Conservation (phyloP, 2,113 vertebrate species). For the Phrynocephalus versicolor region DNA sequence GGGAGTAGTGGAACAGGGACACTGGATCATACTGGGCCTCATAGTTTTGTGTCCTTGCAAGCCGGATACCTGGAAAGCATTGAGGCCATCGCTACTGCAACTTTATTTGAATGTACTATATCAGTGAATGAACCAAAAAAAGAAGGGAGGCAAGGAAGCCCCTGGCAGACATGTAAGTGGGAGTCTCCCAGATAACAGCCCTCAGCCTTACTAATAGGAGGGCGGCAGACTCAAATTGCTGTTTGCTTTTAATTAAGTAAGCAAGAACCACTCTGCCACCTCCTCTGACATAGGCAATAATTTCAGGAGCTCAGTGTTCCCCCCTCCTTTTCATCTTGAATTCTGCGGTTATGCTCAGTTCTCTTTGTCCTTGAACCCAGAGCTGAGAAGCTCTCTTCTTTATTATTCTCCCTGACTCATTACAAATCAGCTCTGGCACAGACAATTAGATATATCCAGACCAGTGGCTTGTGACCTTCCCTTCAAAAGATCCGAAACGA, state of each 20-base stretch:
- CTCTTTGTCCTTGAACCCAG: neutral
- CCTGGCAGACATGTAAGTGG: constrained; percentile 28
- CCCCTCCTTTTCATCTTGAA: constrained; percentile 61
- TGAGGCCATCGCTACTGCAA: neutral
- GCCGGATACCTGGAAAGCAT: neutral
- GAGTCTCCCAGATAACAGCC: constrained; percentile 39
- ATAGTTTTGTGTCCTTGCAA: neutral
- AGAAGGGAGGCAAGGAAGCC: constrained; percentile 30
- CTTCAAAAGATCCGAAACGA: neutral
- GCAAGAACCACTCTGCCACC: constrained; percentile 67
- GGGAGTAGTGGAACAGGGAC: too few relatives aligned
- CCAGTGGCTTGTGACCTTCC: neutral
- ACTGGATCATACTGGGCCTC: neutral
- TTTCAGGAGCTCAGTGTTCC: constrained; percentile 63
- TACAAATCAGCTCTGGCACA: neutral
- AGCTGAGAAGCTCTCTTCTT: neutral
- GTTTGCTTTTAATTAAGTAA: constrained; percentile 75
- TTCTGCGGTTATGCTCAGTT: constrained; percentile 41
- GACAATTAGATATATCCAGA: neutral
- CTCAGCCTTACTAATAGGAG: constrained; percentile 63
- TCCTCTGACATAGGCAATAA: constrained; percentile 71
- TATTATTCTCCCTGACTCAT: neutral
- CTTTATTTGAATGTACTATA: neutral
- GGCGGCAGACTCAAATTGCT: constrained; percentile 71
- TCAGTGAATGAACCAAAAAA: neutral